Conservation (phyloP, 2,113 vertebrate genomes). For the Equus przewalskii region DNA sequence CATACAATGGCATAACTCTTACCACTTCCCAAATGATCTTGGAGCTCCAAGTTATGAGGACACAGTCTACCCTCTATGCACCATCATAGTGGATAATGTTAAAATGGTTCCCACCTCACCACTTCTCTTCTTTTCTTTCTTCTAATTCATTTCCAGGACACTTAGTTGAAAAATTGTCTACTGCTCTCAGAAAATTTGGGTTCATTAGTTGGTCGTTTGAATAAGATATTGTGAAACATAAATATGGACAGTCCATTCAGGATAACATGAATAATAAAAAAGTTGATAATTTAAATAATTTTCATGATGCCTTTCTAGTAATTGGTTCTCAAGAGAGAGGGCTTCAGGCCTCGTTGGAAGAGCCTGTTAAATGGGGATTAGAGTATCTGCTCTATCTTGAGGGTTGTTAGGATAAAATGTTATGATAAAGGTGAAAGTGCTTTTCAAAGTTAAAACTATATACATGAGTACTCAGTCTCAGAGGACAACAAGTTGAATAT, state of each 20-base stretch:
- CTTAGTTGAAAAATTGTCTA: conserved; percentile 7
- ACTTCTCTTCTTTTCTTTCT: neutral
- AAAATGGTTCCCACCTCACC: neutral
- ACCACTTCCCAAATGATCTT: neutral
- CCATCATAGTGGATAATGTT: neutral
- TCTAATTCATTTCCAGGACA: neutral
- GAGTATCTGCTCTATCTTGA: neutral
- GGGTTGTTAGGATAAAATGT: conserved; percentile 7
- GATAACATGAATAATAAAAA: neutral
- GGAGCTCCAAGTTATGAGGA: conserved; percentile 11
- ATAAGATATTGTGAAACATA: neutral
- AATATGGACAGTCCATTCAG: conserved; percentile 31
- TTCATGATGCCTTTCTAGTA: neutral
- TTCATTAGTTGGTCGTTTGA: neutral
- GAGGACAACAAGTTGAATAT: neutral
- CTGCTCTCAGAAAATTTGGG: neutral
- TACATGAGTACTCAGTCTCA: neutral
- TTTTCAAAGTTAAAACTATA: conserved; percentile 47
- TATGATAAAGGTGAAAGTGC: neutral
- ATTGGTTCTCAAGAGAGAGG: conserved; percentile 5
- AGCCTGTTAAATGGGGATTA: neutral
- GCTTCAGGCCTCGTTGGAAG: neutral
- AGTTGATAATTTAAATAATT: neutral
- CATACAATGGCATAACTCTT: neutral
- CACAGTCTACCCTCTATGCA: neutral